Evolutionary conservation across 1,140 invertebrate genomes (phyloP), one percentile per base, ranked within the genome.

Genomic region (Brachionus paranguensis): DNA sequence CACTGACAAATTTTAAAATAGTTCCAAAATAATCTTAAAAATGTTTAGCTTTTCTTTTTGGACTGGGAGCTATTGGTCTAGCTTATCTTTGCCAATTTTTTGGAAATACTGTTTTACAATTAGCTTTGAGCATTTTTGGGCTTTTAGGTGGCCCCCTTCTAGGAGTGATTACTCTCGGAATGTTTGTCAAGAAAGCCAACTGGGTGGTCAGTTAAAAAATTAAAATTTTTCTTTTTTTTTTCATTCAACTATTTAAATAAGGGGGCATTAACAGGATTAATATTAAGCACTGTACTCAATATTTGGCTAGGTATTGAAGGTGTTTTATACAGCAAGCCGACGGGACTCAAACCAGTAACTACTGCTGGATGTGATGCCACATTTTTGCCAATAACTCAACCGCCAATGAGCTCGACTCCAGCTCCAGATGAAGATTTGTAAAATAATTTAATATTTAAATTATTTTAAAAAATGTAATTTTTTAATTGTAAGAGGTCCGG

Each of bases 91-190:
- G 86, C 0, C 84, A 86, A 11, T 79, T 84, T 47, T 76, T 87
- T 10, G 86, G 86, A 11, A 85, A 84, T 24, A 86, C 86, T 4
- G 86, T 88, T 20, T 84, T 89, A 2, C 86, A 87, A 53, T 87
- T 88, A 29, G 85, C 86, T 3, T 81, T 89, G 14, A 87, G 86
- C 64, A 86, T 89, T 50, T 87, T 88, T 85, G 88, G 88, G 2
- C 86, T 88, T 83, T 85, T 88, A 11, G 87, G 86, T 11, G 88
- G 88, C 5, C 88, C 88, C 2, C 65, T 89, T 8, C 83, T 86
- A 20, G 88, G 94, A 1, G 88, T 96, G 4, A 96, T 96, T 87
- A 93, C 93, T 0, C 88, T 96, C 27, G 95, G 95, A 72, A 95
- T 96, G 92, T 94, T 95, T 86, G 60, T 85, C 91, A 94, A 94